Percentiles rank a stretch among this genome's conserved stretches.
phyloP scores from a whole-genome alignment of 1,140 invertebrate genomes.

The Nephila pilipes region DNA sequence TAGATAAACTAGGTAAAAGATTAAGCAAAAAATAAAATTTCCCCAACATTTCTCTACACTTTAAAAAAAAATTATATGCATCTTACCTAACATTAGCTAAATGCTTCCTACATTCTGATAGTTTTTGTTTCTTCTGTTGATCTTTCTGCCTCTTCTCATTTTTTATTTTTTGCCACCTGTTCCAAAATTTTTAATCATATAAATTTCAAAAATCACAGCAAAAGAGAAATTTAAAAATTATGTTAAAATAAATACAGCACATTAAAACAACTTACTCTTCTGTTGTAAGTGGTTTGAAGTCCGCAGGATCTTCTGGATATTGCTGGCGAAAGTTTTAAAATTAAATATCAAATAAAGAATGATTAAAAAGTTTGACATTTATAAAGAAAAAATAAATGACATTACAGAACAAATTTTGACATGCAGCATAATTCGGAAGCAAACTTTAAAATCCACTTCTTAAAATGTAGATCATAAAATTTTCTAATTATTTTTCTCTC shows the following conservation, averaged over 20 bases:
- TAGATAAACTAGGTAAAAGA: no score
- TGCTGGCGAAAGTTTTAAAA: constrained; percentile 80
- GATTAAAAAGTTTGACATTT: neutral
- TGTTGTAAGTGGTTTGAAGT: constrained; percentile 97
- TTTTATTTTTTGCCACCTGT: constrained; percentile 86
- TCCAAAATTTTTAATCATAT: constrained; percentile 17
- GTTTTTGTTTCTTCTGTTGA: constrained; percentile 91
- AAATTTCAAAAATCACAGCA: neutral
- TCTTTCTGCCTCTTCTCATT: constrained; percentile 96
- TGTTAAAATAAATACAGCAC: neutral
- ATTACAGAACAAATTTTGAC: neutral
- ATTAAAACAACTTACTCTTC: constrained; percentile 85
- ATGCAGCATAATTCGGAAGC: no score
- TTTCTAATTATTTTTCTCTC: no score
- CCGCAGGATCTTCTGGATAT: constrained; percentile 99
- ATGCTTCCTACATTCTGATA: constrained; percentile 97
- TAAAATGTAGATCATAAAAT: no score
- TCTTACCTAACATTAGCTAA: constrained; percentile 91
- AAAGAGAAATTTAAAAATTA: neutral
- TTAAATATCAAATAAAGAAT: neutral
- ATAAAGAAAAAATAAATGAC: neutral
- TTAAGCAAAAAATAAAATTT: no score
- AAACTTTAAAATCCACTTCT: no score
- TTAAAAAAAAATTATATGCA: neutral
- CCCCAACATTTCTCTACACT: no score